Evolutionary conservation across 1,140 invertebrate species (phyloP), one percentile per base, ranked within the genome.

Genomic region (Tetragonula clypearis): DNA sequence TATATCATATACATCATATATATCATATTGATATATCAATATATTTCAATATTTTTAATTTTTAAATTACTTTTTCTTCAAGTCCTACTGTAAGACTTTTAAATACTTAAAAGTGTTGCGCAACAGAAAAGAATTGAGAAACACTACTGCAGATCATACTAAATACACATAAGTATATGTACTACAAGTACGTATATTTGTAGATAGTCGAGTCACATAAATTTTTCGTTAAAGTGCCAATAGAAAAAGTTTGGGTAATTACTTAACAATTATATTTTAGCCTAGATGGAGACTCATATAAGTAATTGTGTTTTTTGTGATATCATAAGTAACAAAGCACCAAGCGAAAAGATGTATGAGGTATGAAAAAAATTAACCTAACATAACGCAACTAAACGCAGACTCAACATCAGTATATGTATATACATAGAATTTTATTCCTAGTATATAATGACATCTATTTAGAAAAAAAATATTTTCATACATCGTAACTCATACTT

Each of bases 261-360:
- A 11, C n/a, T 21, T 55, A 58, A 53, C 9, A 21, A 56, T 55
- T 56, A 23, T 2, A 60, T 21, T 12, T 66, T 66, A 9, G 26
- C 68, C 76, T 26, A 35, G 6, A 90, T 90, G 89, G 58, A 62
- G 21, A 19, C 77, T n/a, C 82, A 82, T 83, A 35, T 76, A 86
- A 14, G 75, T 41, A 89, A 91, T n/a, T 98, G 97, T 91, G 94
- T 97, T 83, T 98, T 98, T 92, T 98, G 97, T 90, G 96, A 97
- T 90, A 97, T 98, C 79, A 93, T 96, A 41, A 95, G 95, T 76
- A 96, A 96, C 69, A 93, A 95, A 83, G 95, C 95, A 53, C 92
- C 95, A 2, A 96, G 96, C 0, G 95, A 96, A 82, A 95, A 92
- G 75, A 91, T 95, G 86, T 95, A 95, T 79, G 92, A 95, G 93